Evolutionary conservation across 2,797 vertebrate species (phyloP), one percentile per base, ranked within the genome.

Genomic region (Dryobates pubescens): DNA sequence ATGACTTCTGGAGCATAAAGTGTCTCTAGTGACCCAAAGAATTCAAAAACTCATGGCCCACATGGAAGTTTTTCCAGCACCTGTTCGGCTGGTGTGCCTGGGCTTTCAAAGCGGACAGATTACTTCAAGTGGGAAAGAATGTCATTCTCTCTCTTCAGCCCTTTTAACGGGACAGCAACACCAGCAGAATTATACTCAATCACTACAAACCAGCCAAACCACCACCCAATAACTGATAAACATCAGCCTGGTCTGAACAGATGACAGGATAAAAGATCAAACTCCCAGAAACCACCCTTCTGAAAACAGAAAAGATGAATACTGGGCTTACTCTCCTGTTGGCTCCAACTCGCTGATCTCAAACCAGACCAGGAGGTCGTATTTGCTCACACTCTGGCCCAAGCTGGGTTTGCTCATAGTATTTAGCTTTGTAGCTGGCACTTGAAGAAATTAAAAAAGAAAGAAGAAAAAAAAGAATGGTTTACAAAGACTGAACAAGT

Each of bases 271-370:
- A 54, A 75, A 49, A 80, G 10, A 45, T 0, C 41, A 49, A 75
- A 59, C 32, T 58, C 29, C 62, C 51, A 17, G 8, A 89, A 93
- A 53, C 4, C 22, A 13, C 36, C 4, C 6, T 10, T 63, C 43
- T 45, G 76, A 45, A 89, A 75, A 36, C 27, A 67, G 2, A 23
- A 10, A 49, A 14, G 14, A 82, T 63, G 11, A 64, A 93, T 57
- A 51, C 1, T 54, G 54, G 14, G 99, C 99, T 99, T 97, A 99
- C 99, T 99, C 99, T 98, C 99, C 99, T 0, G 99, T 99, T n/a
- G 99, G 99, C 97, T 99, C 99, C 98, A 99, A 96, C 86, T 99
- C 99, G 26, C 99, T 99, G 98, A 99, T 99, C 98, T 99, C 99
- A 96, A 99, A 99, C 99, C 99, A 99, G 74, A 99, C 99, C 56